Conservation (phyloP, 1,140 invertebrate genomes). For the Drosophila sulfurigaster region DNA sequence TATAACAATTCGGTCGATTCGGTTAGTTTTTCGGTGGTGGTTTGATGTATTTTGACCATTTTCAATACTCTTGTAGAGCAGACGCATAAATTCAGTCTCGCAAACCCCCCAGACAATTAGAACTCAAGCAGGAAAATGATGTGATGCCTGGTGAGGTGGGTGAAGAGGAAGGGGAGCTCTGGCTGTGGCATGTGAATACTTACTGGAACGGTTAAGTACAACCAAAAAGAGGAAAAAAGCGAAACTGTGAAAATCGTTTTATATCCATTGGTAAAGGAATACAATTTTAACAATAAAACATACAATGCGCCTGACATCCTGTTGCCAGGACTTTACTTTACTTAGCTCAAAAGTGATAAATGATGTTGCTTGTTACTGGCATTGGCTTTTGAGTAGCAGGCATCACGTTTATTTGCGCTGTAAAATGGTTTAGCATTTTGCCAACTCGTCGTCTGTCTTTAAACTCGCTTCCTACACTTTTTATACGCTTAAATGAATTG, state of each 20-base stretch:
- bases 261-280: constrained; percentile 63
- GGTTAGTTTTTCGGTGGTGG: constrained; percentile 65
- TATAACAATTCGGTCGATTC: constrained; percentile 75
- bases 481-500: constrained; percentile 62
- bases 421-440: constrained; percentile 76
- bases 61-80: constrained; percentile 36
- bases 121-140: constrained; percentile 35
- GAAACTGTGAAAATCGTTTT: constrained; percentile 71
- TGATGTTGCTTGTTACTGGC: constrained; percentile 71
- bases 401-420: constrained; percentile 73
- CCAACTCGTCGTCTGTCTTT: constrained; percentile 36
- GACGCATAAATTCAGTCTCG: constrained; percentile 71
- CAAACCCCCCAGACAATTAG: constrained; percentile 71
- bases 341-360: constrained; percentile 71
- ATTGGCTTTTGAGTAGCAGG: constrained; percentile 70
- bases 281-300: constrained; percentile 63
- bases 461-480: constrained; percentile 3
- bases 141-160: neutral
- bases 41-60: constrained; percentile 50
- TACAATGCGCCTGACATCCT: constrained; percentile 60
- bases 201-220: constrained; percentile 28
- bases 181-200: constrained; percentile 43
- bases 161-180: constrained; percentile 9
- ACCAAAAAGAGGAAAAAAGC: too few relatives aligned
- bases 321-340: constrained; percentile 41